Evolutionary conservation across 2,888 invertebrate species (phyloP).

Genomic region (Pammene aurita): DNA sequence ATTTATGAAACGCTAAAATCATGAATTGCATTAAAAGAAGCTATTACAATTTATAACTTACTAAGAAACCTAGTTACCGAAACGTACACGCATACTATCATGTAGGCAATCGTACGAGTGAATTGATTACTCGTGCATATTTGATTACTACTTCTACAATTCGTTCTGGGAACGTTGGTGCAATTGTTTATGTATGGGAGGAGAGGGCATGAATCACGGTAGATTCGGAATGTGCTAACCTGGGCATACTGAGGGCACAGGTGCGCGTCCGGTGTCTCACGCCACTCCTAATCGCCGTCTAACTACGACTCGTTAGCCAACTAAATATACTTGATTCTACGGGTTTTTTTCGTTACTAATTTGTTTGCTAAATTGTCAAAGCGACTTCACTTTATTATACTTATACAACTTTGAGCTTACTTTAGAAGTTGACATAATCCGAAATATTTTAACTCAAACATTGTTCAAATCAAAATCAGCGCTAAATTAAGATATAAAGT

Average conservation of each 20-base stretch:
- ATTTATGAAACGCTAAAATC: neutral
- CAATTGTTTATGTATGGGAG: slow-evolving; percentile 33
- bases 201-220: slow-evolving; percentile 30
- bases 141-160: slow-evolving; percentile 31
- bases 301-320: slow-evolving; percentile 35
- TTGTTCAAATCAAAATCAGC: no score
- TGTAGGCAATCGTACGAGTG: slow-evolving; percentile 31
- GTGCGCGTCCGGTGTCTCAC: slow-evolving; percentile 77
- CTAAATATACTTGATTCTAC: no score
- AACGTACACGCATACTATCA: slow-evolving; percentile 29
- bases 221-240: slow-evolving; percentile 42
- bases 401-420: no score
- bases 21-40: slow-evolving; percentile 33
- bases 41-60: slow-evolving; percentile 26
- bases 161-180: slow-evolving; percentile 33
- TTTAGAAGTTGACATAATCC: no score
- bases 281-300: slow-evolving; percentile 63
- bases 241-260: slow-evolving; percentile 58
- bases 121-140: slow-evolving; percentile 36
- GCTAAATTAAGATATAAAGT: no score
- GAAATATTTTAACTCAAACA: no score
- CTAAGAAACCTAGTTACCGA: slow-evolving; percentile 34
- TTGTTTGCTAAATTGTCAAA: no score
- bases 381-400: no score
- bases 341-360: no score